phyloP scores from a whole-genome alignment of 1,140 invertebrate species.

The Mesaphorura yosii region DNA sequence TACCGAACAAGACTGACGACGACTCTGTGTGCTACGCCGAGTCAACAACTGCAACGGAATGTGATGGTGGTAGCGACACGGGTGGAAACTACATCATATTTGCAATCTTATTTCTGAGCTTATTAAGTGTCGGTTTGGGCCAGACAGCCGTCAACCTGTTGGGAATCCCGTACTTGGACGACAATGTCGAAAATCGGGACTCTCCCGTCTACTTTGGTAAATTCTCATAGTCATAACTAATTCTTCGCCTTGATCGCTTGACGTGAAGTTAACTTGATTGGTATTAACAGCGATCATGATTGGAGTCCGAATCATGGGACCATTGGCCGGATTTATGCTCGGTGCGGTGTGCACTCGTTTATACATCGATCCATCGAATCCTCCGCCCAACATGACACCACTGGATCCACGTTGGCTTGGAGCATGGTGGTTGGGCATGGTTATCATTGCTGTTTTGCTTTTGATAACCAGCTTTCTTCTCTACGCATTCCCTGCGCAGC shows the following conservation, averaged over 20 bases:
- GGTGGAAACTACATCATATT: slow-evolving; percentile 6
- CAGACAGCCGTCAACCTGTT: slow-evolving; percentile 73
- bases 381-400: slow-evolving; percentile 56
- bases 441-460: slow-evolving; percentile 65
- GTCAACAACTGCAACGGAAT: not conserved
- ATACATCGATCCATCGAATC: slow-evolving; percentile 67
- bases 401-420: slow-evolving; percentile 77
- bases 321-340: slow-evolving; percentile 76
- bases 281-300: slow-evolving; percentile 68
- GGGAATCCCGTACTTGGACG: slow-evolving; percentile 88
- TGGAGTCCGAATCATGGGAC: slow-evolving; percentile 77
- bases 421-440: slow-evolving; percentile 47
- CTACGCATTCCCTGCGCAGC: slow-evolving; percentile 71
- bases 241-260: no score
- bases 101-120: slow-evolving; percentile 67
- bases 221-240: slow-evolving; percentile 33
- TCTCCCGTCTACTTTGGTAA: slow-evolving; percentile 87
- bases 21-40: no score
- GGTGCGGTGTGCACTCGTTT: slow-evolving; percentile 80
- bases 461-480: slow-evolving; percentile 67
- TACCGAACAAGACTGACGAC: not conserved
- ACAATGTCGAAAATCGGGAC: slow-evolving; percentile 80
- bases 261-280: slow-evolving; percentile 1
- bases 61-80: not conserved
- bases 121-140: slow-evolving; percentile 80